phyloP scores from a whole-genome alignment of 2,113 vertebrate species.

The Rhipidura dahli region DNA sequence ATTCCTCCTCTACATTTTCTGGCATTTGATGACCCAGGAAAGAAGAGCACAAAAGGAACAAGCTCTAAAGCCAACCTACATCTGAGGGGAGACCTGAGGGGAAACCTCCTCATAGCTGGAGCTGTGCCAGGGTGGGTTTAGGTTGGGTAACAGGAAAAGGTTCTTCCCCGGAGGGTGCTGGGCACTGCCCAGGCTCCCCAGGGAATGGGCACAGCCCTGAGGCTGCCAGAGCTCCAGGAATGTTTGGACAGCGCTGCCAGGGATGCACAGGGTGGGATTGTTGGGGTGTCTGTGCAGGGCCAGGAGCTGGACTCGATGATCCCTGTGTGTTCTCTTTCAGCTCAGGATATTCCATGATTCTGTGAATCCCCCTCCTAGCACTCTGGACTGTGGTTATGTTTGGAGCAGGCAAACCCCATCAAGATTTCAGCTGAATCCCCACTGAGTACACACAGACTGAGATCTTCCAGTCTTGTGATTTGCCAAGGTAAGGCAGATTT shows the following conservation, averaged over 20 bases:
- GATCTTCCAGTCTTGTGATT: not conserved
- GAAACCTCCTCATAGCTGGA: not conserved
- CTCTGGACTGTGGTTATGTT: not conserved
- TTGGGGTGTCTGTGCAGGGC: not conserved
- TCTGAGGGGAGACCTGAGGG: not conserved
- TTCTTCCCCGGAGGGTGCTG: not conserved
- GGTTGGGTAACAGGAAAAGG: fast-evolving
- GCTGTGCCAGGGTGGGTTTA: fast-evolving
- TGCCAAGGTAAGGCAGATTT: not conserved
- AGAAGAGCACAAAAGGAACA: not conserved
- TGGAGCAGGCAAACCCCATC: not conserved
- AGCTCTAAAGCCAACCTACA: not conserved
- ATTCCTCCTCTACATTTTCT: not conserved
- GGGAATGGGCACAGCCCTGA: fast-evolving
- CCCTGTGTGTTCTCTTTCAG: not conserved
- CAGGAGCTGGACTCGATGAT: not conserved
- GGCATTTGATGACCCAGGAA: not conserved
- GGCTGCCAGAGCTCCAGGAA: not conserved
- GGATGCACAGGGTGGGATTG: not conserved
- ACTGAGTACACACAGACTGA: not conserved
- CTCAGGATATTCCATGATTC: not conserved
- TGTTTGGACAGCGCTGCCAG: fast-evolving
- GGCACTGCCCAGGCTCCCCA: not conserved
- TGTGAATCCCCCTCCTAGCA: not conserved
- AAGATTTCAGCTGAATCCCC: not conserved